These are phyloP conservation scores for Takifugu ocellatus DNA, from an alignment of 2,797 vertebrate genomes.

Conservation along the genomic window DNA sequence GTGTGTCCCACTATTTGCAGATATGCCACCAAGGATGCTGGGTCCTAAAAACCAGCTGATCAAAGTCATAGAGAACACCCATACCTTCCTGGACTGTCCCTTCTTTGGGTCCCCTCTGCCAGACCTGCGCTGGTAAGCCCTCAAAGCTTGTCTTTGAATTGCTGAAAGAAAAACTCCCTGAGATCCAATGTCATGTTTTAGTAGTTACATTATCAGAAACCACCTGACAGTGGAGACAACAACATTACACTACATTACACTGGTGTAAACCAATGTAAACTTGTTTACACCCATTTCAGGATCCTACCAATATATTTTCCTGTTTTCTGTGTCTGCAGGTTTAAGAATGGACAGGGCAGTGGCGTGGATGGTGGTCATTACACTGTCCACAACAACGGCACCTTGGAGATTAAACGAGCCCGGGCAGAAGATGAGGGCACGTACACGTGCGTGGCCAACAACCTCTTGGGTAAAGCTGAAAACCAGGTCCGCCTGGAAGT, in stretches of 20 bases:
- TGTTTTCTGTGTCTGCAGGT: conserved; percentile 74
- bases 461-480: conserved; percentile 86
- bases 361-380: conserved; percentile 93
- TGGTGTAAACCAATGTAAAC: too few species aligned
- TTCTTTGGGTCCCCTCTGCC: conserved; percentile 96
- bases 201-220: too few species aligned
- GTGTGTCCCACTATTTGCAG: conserved; percentile 56
- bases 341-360: conserved; percentile 96
- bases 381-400: conserved; percentile 86
- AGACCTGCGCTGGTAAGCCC: conserved; percentile 86
- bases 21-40: conserved; percentile 87
- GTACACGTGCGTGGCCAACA: conserved; percentile 94
- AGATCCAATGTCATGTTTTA: too few species aligned
- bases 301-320: too few species aligned
- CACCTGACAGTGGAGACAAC: too few species aligned
- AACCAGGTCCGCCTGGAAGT: conserved; percentile 93
- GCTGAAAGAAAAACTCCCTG: too few species aligned
- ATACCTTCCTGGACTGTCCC: conserved; percentile 87
- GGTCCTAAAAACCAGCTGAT: conserved; percentile 88
- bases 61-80: conserved; percentile 88
- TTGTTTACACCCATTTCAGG: too few species aligned
- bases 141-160: too few species aligned
- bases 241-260: too few species aligned
- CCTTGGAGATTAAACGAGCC: conserved; percentile 85
- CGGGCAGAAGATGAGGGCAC: conserved; percentile 89